Percentiles rank a stretch among this genome's conserved stretches.
These are phyloP conservation scores for Drosophila littoralis DNA, from an alignment of 1,140 invertebrate genomes.

Conservation along the genomic window DNA sequence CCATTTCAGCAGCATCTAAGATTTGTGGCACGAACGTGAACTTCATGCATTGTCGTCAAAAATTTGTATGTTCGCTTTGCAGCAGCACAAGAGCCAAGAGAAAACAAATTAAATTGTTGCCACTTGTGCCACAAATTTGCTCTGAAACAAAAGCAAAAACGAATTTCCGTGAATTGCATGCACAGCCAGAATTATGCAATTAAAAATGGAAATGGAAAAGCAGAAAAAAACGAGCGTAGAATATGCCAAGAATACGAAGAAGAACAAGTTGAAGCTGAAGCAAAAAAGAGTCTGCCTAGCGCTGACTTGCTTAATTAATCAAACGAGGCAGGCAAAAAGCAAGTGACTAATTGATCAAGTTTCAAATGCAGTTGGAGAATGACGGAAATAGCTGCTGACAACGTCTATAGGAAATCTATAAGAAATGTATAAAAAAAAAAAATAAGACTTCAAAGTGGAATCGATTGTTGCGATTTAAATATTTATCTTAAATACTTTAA, in stretches of 20 bases:
- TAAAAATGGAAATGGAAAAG: constrained; percentile 77
- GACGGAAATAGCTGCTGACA: constrained; percentile 29
- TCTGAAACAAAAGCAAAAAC: constrained; percentile 15
- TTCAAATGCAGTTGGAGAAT: constrained; percentile 6
- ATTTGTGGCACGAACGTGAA: constrained; percentile 81
- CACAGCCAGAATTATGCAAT: constrained; percentile 76
- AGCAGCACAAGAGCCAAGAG: constrained; percentile 10
- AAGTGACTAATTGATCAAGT: constrained; percentile 38
- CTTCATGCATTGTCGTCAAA: constrained; percentile 78
- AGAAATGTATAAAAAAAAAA: background rate
- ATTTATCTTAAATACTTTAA: constrained; percentile 29
- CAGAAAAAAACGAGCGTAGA: constrained; percentile 40
- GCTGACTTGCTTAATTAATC: constrained; percentile 48
- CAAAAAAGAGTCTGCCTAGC: constrained; percentile 12
- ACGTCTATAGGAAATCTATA: background rate
- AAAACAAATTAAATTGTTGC: constrained; percentile 79
- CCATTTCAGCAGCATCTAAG: constrained; percentile 67
- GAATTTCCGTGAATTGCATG: constrained; percentile 69
- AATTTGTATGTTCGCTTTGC: constrained; percentile 60
- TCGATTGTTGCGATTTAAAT: background rate
- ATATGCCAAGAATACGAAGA: constrained; percentile 7
- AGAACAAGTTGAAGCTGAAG: background rate
- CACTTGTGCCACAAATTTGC: constrained; percentile 50
- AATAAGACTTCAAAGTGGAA: constrained; percentile 3
- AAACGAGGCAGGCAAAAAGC: constrained; percentile 10